Percentiles rank a stretch among this genome's conserved stretches.
Evolutionary conservation across 2,797 vertebrate species (phyloP).

Genomic region (Poeciliopsis paucimaculata): DNA sequence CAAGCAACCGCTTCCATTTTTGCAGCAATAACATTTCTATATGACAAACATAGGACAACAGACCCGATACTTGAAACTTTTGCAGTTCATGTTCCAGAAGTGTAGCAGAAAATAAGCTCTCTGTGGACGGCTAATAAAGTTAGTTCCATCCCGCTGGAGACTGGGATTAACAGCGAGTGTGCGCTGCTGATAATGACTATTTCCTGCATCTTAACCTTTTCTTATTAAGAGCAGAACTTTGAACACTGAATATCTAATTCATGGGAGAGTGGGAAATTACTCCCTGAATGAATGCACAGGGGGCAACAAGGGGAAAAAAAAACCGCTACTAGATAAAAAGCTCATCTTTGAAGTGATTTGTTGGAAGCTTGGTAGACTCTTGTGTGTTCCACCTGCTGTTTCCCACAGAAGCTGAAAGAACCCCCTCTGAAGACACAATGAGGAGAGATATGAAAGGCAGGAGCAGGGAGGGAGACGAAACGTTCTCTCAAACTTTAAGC

Average conservation of each 20-base stretch:
- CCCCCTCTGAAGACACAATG: slow-evolving; percentile 9
- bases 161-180: slow-evolving; percentile 6
- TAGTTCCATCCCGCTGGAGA: not conserved
- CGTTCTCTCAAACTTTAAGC: slow-evolving; percentile 21
- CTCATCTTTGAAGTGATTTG: slow-evolving; percentile 29
- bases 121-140: slow-evolving; percentile 5
- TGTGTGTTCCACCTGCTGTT: slow-evolving; percentile 37
- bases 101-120: not conserved
- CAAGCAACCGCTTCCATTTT: not conserved
- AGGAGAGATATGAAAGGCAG: slow-evolving; percentile 23
- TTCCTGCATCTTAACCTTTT: slow-evolving; percentile 21
- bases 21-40: not conserved
- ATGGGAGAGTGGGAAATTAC: not conserved
- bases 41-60: not conserved
- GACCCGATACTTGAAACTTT: not conserved
- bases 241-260: slow-evolving; percentile 25
- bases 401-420: slow-evolving; percentile 22
- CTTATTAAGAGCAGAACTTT: slow-evolving; percentile 18
- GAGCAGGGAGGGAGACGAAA: slow-evolving; percentile 6
- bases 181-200: slow-evolving; percentile 16
- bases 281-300: slow-evolving; percentile 10
- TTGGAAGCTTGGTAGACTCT: slow-evolving; percentile 36
- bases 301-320: not conserved
- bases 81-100: not conserved
- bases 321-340: slow-evolving; percentile 16